Evolutionary conservation across 2,797 vertebrate genomes (phyloP), one percentile per base, ranked within the genome.

Genomic region (Fundulus diaphanus): DNA sequence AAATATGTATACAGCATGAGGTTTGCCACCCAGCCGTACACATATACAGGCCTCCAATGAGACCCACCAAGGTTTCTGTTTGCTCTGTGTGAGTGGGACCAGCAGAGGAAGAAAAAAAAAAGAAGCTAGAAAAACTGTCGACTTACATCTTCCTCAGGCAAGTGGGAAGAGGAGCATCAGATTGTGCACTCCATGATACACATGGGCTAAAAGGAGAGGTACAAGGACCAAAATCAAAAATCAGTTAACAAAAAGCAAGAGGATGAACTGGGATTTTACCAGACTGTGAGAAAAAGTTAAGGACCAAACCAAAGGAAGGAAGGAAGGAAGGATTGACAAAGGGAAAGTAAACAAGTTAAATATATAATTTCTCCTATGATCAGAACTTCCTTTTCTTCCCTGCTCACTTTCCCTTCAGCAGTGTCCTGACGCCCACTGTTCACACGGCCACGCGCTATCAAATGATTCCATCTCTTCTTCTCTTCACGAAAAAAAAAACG

Each of bases 1-100:
- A 96, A 94, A 94, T 93, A 93, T 94, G 93, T 95, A 94, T 92
- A 93, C 93, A 96, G 90, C 87, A 75, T 91, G 92, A 91, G 90
- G 88, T 91, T 93, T 93, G 87, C 91, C 92, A 91, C 89, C 92
- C 93, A 91, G 87, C 86, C 78, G 44, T 80, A 80, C 78, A 59
- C 85, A 77, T 89, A 90, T 54, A 93, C 88, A 89, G 84, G 78
- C 85, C 82, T 74, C 76, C 75, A 80, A 74, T 35, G 51, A 87
- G 83, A 83, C 56, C 83, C 67, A 35, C 77, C 86, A 89, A 90
- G 92, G 89, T 46, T 84, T 88, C 80, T 84, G 44, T 81, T 89
- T 82, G 82, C 0, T 72, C 68, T 72, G 79, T 63, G 79, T 24
- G 79, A 67, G 76, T 46, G 44, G 51, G n/a, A 56, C 72, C 15